Evolutionary conservation across 2,113 vertebrate species (phyloP), one percentile per base, ranked within the genome.

Genomic region (Chaetops frenatus): DNA sequence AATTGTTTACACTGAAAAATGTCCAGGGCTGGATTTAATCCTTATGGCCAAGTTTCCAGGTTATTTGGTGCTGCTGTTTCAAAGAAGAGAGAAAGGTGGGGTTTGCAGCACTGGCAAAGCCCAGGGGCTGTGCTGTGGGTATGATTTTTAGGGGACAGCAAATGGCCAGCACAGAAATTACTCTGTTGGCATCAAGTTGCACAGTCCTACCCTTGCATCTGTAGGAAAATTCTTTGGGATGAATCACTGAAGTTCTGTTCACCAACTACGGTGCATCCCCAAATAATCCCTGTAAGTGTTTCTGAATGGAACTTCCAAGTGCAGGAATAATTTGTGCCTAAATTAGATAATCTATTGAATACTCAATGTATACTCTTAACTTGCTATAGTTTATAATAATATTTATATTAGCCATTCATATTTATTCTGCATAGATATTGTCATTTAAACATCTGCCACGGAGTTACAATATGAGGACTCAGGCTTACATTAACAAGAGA

Each of bases 371-470:
- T 92, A 79, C 25, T 64, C 38, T 78, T 92, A 94, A 71, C 85
- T 90, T 90, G 77, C 74, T 94, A 92, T 83, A 79, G 60, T 92
- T 94, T 70, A 85, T 85, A 96, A 57, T 92, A 93, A 69, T 85
- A 74, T 44, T 70, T 90, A 77, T 58, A 92, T 78, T 31, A 61
- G 65, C 70, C 90, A 56, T 97, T 97, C 88, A 45, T 66, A 93
- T 92, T 91, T 93, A 70, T 71, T 92, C 77, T 90, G 79, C 84
- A 77, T 62, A 60, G 95, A 96, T 96, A 90, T 42, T 94, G 65
- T 77, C 94, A 77, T 81, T 94, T 92, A 84, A 95, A 96, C 88
- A 88, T 88, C 91, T 97, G 94, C 92, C 97, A 94, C 23, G 0
- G 81, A 88, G 91, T 95, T 82, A 88, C 54, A 88, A 90, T 96